Evolutionary conservation across 2,797 vertebrate genomes (phyloP), one percentile per base, ranked within the genome.

Genomic region (Mallotus villosus): DNA sequence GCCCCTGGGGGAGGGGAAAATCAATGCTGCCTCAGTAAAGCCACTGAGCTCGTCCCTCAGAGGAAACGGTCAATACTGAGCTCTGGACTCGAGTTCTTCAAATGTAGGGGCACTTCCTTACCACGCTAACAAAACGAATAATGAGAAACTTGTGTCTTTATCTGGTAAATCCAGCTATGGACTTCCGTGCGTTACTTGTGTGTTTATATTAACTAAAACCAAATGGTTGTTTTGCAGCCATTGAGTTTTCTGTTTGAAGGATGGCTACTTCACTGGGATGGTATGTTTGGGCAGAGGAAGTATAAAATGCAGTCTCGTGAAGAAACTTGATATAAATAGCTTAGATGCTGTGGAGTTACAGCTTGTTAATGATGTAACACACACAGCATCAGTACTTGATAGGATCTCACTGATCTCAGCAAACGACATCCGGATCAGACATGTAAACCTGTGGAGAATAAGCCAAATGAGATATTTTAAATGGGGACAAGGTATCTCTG

Each of bases 101-200:
- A 87, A 90, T 89, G 86, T 76, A 88, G 89, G 89, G 86, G 82
- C 72, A 59, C 75, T 79, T 78, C 81, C 75, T 19, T 74, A 80
- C 65, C 55, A 73, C 73, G 74, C 78, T 72, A 79, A 81, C 74
- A 74, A 22, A 14, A 25, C 17, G 14, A 63, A 60, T 8, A 60
- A 6, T 14, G 17, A 77, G 53, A 70, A 75, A 72, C 78, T 34
- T 34, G 74, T 70, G 55, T 74, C 71, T 71, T 11, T 34, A 70
- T 32, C 75, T 72, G 78, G 11, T 17, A 16, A 53, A 27, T 49
- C 14, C 41, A 25, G 21, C 46, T 24, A 16, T 3, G 41, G 64
- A 12, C 14, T 51, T 14, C 21, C 22, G 11, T 6, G 37, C 24
- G 22, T n/a, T 25, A 49, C 16, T 19, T 66, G 11, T 25, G 24